Evolutionary conservation across 2,797 vertebrate species (phyloP), one percentile per base, ranked within the genome.

Genomic region (Cetoscarus ocellatus): DNA sequence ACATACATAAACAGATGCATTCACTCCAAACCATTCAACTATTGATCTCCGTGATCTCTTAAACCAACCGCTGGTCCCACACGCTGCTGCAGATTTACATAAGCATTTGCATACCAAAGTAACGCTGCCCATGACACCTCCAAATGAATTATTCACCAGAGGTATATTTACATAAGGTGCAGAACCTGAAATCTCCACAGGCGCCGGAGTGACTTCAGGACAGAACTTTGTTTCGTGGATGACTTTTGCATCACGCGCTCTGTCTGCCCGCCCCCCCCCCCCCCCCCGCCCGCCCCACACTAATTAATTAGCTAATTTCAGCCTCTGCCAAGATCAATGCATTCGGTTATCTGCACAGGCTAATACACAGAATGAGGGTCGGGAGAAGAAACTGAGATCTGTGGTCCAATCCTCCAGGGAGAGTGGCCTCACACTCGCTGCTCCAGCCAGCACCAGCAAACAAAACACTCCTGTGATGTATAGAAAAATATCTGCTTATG

Each of bases 21-120:
- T 51, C 65, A 27, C 66, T 77, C 67, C 50, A 59, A 83, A 72
- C 70, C 38, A 14, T 67, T 63, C 73, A 58, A 71, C 80, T 77
- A 85, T 88, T 87, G 92, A 93, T 90, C 86, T 71, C 35, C 19
- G 59, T 75, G 79, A 89, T 85, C 83, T 82, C 69, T 75, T 80
- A 69, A 85, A 81, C 64, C 69, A 60, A 58, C 57, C 49, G 6
- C 61, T 38, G 70, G 73, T 78, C 72, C 82, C 69, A 83, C 90
- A 72, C 39, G 19, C 75, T 59, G 75, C 66, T 54, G 18, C 44
- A 50, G 73, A 85, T 92, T 88, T 87, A 78, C 88, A 86, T 85
- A 73, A 66, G 52, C 36, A 84, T 92, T 86, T 80, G 70, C 90
- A 91, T 91, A 87, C 77, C 89, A 91, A 88, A 88, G 82, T 71